Conservation (phyloP, 2,888 invertebrate genomes). For the Amblyjoppa proteus region DNA sequence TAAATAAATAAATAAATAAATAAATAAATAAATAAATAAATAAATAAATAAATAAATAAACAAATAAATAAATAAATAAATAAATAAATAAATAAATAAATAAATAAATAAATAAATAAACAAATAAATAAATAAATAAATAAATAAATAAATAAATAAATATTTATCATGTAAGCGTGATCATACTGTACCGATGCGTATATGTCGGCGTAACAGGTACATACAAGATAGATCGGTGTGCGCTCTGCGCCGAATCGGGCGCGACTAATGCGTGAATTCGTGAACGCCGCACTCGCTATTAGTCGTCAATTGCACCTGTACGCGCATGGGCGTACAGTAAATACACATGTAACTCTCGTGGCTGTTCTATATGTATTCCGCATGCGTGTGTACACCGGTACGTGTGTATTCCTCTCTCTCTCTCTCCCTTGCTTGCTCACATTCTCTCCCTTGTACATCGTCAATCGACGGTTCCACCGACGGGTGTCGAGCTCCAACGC, state of each 20-base stretch:
- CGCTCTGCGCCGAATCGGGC: constrained; percentile 49
- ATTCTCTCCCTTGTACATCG: constrained; percentile 41
- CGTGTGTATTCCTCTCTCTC: constrained; percentile 31
- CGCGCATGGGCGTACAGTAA: constrained; percentile 36
- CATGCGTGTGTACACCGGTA: constrained; percentile 8
- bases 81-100: neutral
- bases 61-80: neutral
- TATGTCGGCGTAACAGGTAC: constrained; percentile 22
- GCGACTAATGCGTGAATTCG: constrained; percentile 62
- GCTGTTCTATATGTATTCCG: constrained; percentile 35
- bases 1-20: no score
- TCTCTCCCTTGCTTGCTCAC: constrained; percentile 21
- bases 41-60: neutral
- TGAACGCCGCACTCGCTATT: constrained; percentile 56
- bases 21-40: neutral
- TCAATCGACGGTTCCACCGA: constrained; percentile 54
- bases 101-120: neutral
- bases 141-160: neutral
- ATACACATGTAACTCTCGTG: constrained; percentile 35
- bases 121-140: neutral
- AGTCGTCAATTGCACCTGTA: constrained; percentile 59
- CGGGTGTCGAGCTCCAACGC: constrained; percentile 52
- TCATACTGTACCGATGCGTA: neutral
- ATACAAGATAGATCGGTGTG: neutral
- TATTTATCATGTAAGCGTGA: constrained; percentile 8